Base-by-base conservation (phyloP, 2,797 vertebrate species). In the Cyclopterus lumpus region DNA sequence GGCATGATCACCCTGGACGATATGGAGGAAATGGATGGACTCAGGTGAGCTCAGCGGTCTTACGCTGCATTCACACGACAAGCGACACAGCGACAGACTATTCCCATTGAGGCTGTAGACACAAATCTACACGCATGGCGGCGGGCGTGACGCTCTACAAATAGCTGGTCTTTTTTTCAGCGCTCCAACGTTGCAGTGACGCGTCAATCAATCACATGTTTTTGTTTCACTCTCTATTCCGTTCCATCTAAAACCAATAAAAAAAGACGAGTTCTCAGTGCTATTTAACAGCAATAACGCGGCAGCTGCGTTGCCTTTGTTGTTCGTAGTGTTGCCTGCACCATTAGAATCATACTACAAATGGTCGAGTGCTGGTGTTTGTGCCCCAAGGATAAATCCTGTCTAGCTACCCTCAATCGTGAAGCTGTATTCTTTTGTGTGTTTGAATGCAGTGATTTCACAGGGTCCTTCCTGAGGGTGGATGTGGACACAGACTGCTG, bases 1-100 rank as follows among this genome's bases (percentile, higher is more conserved):
- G 98, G 98, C 71, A 98, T 99, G 98, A 99, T 99, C 93, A 99
- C 98, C 1, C 90, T 99, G 83, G 98, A 99, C 42, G 97, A 99
- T 84, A 99, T 99, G 98, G 98, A 99, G 83, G 98, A 99, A 88
- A 99, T 99, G 98, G 98, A 99, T 28, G 98, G 98, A 57, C 95
- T 99, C 84, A 99, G 98, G 98, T 99, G 95, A 92, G 94, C 59
- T 63, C 54, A n/a, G 58, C 71, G 4, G 36, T 79, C 74, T 81
- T 24, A 1, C 26, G 22, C 22, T 14, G 22, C 24, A 20, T 20
- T 53, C 51, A 14, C 24, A 26, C 22, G 53, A 15, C 51, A 26
- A 7, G 22, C 2, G 22, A 26, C 22, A 14, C 22, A 4, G 22
- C 49, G 24, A 24, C 49, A 53, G 51, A n/a, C n/a, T 18, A 44